Percentiles rank a stretch among this genome's conserved stretches.
phyloP scores from a whole-genome alignment of 2,797 vertebrate genomes.

The Squalus acanthias region DNA sequence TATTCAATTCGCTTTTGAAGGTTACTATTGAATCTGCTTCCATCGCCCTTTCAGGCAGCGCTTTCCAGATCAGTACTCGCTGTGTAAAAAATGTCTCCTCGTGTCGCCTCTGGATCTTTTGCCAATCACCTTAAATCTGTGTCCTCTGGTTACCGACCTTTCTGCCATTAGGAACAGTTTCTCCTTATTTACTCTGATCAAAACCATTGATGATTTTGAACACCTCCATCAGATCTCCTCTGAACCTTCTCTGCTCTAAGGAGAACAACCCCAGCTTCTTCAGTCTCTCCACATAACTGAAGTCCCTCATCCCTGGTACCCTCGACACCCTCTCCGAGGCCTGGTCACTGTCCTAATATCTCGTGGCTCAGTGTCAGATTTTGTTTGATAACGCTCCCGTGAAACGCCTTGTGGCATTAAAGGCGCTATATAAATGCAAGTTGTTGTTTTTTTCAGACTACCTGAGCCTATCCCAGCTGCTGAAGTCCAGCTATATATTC shows the following conservation, averaged over 20 bases:
- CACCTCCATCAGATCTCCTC: neutral
- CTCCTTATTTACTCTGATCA: neutral
- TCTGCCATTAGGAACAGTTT: neutral
- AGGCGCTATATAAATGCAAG: no score
- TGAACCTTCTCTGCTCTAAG: neutral
- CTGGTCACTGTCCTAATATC: no score
- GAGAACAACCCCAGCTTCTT: neutral
- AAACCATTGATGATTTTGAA: neutral
- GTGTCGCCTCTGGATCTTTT: neutral
- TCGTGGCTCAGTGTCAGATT: no score
- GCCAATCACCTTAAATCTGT: neutral
- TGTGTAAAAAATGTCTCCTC: neutral
- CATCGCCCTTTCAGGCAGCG: neutral
- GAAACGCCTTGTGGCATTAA: no score
- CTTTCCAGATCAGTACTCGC: neutral
- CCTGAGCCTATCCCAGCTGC: constrained; percentile 51
- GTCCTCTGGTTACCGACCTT: neutral
- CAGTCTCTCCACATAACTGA: neutral
- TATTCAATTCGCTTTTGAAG: neutral
- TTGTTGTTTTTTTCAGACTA: constrained; percentile 50
- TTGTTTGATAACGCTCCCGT: no score
- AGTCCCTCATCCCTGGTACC: neutral
- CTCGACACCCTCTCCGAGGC: no score
- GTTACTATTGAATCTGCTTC: neutral
- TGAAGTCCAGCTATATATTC: constrained; percentile 59